Evolutionary conservation across 2,113 vertebrate genomes (phyloP).

Genomic region (Meriones unguiculatus): DNA sequence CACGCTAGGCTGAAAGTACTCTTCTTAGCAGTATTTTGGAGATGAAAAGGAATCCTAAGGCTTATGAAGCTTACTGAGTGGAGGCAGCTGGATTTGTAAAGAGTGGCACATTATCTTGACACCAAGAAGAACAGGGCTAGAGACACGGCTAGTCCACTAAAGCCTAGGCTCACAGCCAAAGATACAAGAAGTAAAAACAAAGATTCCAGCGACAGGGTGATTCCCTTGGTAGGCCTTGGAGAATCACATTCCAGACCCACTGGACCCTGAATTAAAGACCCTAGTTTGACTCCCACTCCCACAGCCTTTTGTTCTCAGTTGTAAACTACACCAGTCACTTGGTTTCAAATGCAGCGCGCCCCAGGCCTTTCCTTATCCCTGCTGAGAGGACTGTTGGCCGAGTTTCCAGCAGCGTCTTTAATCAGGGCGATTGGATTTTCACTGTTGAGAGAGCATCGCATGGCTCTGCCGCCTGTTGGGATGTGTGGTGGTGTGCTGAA

Average conservation of each 20-base stretch:
- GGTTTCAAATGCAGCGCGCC: background rate
- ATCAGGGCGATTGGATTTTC: background rate
- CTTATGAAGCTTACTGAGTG: background rate
- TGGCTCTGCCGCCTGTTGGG: conserved; percentile 30
- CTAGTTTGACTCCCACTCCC: background rate
- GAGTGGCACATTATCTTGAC: background rate
- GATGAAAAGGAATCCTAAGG: background rate
- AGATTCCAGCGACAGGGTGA: background rate
- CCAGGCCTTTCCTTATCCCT: conserved; percentile 19
- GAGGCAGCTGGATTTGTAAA: background rate
- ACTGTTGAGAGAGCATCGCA: background rate
- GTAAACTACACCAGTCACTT: background rate
- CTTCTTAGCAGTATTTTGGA: background rate
- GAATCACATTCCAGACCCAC: background rate
- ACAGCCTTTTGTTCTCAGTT: background rate
- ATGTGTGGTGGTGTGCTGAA: background rate
- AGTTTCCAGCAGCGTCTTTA: background rate
- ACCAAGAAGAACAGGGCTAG: background rate
- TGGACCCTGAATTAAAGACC: background rate
- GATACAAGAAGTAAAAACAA: background rate
- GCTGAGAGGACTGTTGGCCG: background rate
- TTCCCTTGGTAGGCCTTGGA: background rate
- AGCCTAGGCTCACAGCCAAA: background rate
- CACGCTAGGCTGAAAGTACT: background rate
- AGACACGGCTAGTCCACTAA: background rate